These are phyloP conservation scores for Sciurus vulgaris DNA, from an alignment of 2,797 vertebrate genomes.

Conservation along the genomic window DNA sequence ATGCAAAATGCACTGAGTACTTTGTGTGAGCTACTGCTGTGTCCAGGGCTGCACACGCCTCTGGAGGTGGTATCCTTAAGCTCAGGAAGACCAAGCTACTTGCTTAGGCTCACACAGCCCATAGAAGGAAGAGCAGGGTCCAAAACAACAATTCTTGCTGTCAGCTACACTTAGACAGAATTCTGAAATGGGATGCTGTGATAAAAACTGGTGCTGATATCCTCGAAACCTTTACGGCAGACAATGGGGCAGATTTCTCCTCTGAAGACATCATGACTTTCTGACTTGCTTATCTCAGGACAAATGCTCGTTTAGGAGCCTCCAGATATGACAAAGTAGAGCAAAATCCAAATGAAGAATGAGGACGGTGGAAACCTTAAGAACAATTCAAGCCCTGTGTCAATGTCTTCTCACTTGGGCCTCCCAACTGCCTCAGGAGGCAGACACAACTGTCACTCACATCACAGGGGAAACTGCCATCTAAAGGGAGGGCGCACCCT, in stretches of 20 bases:
- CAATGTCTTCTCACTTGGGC: background rate
- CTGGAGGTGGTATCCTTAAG: background rate
- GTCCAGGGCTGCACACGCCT: background rate
- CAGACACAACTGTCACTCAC: background rate
- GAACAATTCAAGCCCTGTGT: background rate
- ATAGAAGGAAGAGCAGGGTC: background rate
- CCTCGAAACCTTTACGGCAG: background rate
- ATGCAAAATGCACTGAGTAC: too few species aligned
- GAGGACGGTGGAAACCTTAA: background rate
- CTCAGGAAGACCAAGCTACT: background rate
- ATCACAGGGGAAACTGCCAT: background rate
- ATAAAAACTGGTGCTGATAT: background rate
- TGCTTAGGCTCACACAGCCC: background rate
- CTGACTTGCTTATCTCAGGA: background rate
- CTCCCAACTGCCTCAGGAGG: background rate
- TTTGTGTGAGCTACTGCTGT: background rate
- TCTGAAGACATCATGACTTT: background rate
- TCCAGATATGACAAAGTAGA: background rate
- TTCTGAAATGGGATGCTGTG: background rate
- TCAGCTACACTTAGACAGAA: background rate
- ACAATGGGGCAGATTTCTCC: background rate
- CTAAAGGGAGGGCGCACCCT: background rate
- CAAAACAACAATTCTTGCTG: background rate
- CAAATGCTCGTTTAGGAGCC: background rate
- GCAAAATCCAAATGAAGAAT: background rate